Base-by-base conservation (phyloP, 2,797 vertebrate species). In the Malurus leucopterus region DNA sequence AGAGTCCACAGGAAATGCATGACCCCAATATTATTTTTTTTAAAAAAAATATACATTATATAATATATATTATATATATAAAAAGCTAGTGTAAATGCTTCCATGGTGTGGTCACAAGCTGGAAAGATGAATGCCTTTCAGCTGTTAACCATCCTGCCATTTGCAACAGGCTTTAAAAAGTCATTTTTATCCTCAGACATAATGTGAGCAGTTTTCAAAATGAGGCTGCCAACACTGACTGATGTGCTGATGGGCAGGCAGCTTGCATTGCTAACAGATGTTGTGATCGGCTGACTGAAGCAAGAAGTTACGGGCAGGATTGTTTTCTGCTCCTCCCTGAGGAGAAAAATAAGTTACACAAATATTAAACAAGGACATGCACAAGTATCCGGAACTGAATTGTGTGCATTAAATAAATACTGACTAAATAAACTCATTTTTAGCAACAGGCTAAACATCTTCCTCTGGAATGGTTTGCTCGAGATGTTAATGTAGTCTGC, bases 141-240 rank as follows among this genome's bases (percentile, higher is more conserved):
- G 97, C 97, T 99, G 96, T 98, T 98, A 96, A 99, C 97, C 98
- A 98, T 98, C 97, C 98, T 98, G 86, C 98, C 97, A 92, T 98
- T 98, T 32, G 98, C 96, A 96, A 98, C 96, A 86, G 97, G 96
- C 94, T 97, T 97, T 83, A 97, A 91, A 86, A 97, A 89, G 89
- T 98, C 95, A 49, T 86, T 97, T 95, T 97, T 97, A 95, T 97
- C 97, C 95, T 98, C 91, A 96, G 95, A 89, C 96, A 97, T 88
- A 96, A 96, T 93, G 23, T 98, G 98, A 95, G 97, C 97, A 19
- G 98, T 98, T 96, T 98, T 98, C 96, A 98, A 97, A 91, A 97
- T 96, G 89, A 98, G 97, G 96, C 97, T 98, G 84, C 97, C 97
- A 67, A 98, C 96, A 62, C 96, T 97, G 91, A 95, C 96, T 82